These are phyloP conservation scores for Spondyliosoma cantharus DNA, from an alignment of 2,797 vertebrate species.

Conservation along the genomic window DNA sequence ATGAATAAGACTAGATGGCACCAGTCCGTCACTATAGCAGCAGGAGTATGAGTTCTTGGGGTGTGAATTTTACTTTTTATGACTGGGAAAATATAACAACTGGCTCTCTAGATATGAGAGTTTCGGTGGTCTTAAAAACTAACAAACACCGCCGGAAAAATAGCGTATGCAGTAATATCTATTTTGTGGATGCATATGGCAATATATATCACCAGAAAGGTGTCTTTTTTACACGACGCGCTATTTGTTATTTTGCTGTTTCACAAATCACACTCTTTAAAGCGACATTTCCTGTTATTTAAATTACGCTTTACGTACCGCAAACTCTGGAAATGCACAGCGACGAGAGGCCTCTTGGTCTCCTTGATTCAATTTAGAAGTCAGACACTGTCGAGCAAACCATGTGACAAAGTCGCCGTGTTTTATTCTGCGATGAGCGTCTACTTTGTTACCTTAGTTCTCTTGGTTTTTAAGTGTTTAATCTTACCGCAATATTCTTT, in stretches of 20 bases:
- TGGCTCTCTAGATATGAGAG: not conserved
- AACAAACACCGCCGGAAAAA: too few species aligned
- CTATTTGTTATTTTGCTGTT: too few species aligned
- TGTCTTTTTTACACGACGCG: too few species aligned
- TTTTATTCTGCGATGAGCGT: not conserved
- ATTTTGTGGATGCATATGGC: too few species aligned
- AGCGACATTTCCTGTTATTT: too few species aligned
- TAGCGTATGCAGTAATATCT: too few species aligned
- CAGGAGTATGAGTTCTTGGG: constrained; percentile 14
- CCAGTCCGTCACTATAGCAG: constrained; percentile 48
- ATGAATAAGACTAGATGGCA: constrained; percentile 54
- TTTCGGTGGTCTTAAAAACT: too few species aligned
- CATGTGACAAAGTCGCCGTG: not conserved
- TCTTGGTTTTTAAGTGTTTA: not conserved
- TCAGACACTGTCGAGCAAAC: not conserved
- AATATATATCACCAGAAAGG: too few species aligned
- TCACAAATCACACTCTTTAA: too few species aligned
- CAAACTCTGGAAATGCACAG: too few species aligned
- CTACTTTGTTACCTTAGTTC: not conserved
- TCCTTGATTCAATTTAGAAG: not conserved
- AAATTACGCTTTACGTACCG: too few species aligned
- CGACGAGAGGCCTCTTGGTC: not conserved
- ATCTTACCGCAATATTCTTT: not conserved
- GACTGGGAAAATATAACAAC: not conserved
- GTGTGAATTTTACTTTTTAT: not conserved